Percentiles rank a stretch among this genome's conserved stretches.
Conservation (phyloP, 2,113 vertebrate species). For the Hemicordylus capensis region DNA sequence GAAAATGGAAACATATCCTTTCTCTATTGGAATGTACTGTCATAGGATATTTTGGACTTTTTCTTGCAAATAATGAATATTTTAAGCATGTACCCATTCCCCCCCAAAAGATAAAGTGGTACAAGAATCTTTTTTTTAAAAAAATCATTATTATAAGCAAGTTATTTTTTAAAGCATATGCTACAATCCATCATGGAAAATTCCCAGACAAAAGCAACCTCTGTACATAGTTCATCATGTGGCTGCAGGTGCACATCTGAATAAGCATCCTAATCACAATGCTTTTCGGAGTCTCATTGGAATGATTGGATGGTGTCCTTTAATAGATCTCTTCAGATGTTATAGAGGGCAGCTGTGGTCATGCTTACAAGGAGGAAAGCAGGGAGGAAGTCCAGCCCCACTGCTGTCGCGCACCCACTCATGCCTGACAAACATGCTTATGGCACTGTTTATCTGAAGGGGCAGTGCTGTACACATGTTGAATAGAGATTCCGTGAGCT, state of each 20-base stretch:
- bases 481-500: no score
- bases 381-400: no score
- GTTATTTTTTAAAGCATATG: not conserved
- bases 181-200: not conserved
- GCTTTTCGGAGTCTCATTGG: not conserved
- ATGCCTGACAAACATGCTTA: no score
- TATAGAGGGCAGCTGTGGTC: no score
- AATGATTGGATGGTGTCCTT: not conserved
- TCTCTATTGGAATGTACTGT: constrained; percentile 21
- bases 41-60: constrained; percentile 15
- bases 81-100: constrained; percentile 1
- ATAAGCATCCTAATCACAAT: not conserved
- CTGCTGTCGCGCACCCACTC: no score
- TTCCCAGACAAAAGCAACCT: not conserved
- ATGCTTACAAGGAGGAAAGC: no score
- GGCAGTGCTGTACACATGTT: no score
- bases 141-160: not conserved
- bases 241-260: not conserved
- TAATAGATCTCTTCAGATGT: no score
- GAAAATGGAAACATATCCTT: constrained; percentile 54
- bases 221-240: not conserved
- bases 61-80: not conserved
- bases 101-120: not conserved
- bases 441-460: no score
- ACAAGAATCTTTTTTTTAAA: not conserved